A percentile compares a stretch with the other conserved stretches of the same genome.
phyloP scores from a whole-genome alignment of 2,113 vertebrate genomes.

The Scolopax mira region DNA sequence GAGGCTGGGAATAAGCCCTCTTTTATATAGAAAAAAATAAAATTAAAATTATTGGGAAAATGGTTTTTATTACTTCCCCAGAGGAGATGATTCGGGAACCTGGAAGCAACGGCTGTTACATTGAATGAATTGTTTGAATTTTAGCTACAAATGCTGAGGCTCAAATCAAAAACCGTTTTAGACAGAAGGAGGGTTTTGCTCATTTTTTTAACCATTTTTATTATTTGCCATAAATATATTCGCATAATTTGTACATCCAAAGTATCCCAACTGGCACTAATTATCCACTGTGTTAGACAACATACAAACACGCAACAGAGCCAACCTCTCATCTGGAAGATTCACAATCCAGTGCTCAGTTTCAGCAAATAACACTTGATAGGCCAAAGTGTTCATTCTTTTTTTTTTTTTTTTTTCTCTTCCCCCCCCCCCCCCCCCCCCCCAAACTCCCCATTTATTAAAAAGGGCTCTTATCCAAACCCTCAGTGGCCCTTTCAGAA shows the following conservation, averaged over 20 bases:
- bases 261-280: neutral
- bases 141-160: neutral
- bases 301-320: neutral
- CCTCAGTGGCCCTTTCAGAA: constrained; percentile 40
- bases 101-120: neutral
- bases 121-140: neutral
- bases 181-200: neutral
- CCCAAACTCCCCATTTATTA: neutral
- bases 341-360: neutral
- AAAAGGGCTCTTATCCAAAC: constrained; percentile 35
- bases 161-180: neutral
- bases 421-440: too few relatives aligned
- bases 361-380: constrained; percentile 34
- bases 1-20: neutral
- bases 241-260: constrained; percentile 4
- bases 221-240: neutral
- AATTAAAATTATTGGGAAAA: neutral
- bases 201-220: neutral
- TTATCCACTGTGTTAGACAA: constrained; percentile 13
- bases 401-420: neutral
- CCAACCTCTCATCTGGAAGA: constrained; percentile 6
- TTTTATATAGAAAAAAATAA: neutral
- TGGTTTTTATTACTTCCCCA: neutral
- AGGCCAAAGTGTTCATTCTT: constrained; percentile 22
- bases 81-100: neutral